These are phyloP conservation scores for Himalopsyche tibetana DNA, from an alignment of 2,888 invertebrate species.

Conservation along the genomic window DNA sequence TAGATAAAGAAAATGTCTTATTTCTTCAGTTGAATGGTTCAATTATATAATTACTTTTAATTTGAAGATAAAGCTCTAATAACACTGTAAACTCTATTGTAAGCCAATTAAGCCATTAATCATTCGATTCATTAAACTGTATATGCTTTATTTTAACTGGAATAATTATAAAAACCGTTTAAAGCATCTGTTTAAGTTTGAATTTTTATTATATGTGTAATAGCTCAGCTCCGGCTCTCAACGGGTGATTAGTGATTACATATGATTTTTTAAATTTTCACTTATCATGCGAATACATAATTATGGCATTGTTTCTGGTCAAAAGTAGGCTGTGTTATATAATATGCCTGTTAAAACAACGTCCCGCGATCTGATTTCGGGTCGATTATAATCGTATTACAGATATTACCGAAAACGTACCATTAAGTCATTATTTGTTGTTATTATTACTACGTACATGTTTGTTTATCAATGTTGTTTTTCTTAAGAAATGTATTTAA, in stretches of 20 bases:
- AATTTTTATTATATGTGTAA: neutral
- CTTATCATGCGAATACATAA: conserved; percentile 41
- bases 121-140: neutral
- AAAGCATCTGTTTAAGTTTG: neutral
- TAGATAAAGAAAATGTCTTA: too few relatives aligned
- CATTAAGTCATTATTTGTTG: conserved; percentile 28
- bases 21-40: too few relatives aligned
- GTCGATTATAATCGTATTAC: conserved; percentile 20
- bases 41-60: too few relatives aligned
- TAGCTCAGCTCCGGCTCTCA: neutral
- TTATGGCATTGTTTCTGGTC: conserved; percentile 39
- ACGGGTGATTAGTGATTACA: conserved; percentile 24
- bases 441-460: conserved; percentile 17
- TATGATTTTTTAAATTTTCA: conserved; percentile 27
- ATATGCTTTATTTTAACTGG: too few relatives aligned
- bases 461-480: conserved; percentile 26
- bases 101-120: neutral
- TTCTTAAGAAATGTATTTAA: neutral
- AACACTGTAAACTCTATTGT: neutral
- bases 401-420: conserved; percentile 4
- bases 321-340: conserved; percentile 32
- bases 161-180: too few relatives aligned
- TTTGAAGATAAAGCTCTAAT: neutral
- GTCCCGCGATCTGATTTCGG: conserved; percentile 3
- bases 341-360: neutral